Base-by-base conservation (phyloP, 2,113 vertebrate species). In the Bostrychus sinensis region DNA sequence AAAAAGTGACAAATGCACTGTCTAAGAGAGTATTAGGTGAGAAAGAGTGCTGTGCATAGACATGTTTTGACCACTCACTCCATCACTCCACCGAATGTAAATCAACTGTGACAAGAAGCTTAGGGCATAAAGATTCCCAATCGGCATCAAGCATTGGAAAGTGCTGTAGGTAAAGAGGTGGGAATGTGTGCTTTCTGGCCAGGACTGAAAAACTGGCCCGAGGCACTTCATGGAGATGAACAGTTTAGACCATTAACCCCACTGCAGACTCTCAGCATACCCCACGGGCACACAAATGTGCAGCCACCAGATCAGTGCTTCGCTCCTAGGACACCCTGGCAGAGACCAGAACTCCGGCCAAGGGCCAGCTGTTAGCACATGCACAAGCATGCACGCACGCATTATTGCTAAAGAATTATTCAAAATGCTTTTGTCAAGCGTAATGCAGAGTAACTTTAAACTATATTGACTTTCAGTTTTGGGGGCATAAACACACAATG, bases 201-300 rank as follows among this genome's bases (percentile, higher is more conserved):
- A 45, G 81, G 80, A 72, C 66, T 77, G 60, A 74, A 62, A 77
- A 64, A 79, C 55, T 9, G 61, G 57, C 87, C 62, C 1, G 12
- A 66, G 67, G 84, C 77, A 5, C 56, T 74, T 61, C 74, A 56
- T 38, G 61, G 66, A 85, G 89, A 86, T 79, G 82, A 89, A 83
- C 78, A 77, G 75, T 82, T 86, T 76, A 86, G 83, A 74, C 78
- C 85, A 88, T 90, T 89, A 88, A 90, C 78, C 81, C 77, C 78
- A 36, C 68, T 19, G 73, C 80, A 75, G 72, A 80, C 63, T 65
- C 78, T 55, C 66, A 77, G 63, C 79, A 76, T 46, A 30, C 75
- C 81, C 78, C 73, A 74, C 60, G 55, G 79, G 85, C 83, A 73
- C 72, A 81, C 72, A 69, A 85, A 88, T 80, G 83, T 82, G 82